These are phyloP conservation scores for Hetaerina americana DNA, from an alignment of 1,140 invertebrate genomes.

Conservation along the genomic window DNA sequence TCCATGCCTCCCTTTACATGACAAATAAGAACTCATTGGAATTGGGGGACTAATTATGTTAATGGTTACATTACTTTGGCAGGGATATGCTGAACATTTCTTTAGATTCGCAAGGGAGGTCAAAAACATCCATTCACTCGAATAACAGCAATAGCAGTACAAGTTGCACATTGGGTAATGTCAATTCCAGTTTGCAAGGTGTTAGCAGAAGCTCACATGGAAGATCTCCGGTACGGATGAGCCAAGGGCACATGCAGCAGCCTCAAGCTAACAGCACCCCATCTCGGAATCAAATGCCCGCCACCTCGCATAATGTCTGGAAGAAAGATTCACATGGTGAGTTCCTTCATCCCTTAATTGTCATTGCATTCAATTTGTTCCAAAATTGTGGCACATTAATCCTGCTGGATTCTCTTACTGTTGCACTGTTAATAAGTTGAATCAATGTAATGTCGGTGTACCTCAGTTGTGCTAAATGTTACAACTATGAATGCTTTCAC, in stretches of 20 bases:
- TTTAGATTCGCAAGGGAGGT: slow-evolving; percentile 1
- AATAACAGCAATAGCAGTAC: background rate
- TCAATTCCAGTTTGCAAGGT: background rate
- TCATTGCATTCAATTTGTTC: too few species aligned
- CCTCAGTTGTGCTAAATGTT: too few species aligned
- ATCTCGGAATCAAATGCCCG: background rate
- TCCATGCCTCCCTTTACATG: too few species aligned
- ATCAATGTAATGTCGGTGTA: too few species aligned
- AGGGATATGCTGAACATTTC: slow-evolving; percentile 10
- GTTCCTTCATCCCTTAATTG: too few species aligned
- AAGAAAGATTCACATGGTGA: slow-evolving; percentile 6
- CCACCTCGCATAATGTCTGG: slow-evolving; percentile 9
- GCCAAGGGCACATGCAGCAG: background rate
- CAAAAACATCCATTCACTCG: background rate
- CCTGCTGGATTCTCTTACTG: too few species aligned
- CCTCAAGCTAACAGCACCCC: background rate
- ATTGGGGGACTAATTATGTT: too few species aligned
- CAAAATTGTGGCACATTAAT: too few species aligned
- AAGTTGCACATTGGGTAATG: background rate
- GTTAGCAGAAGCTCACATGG: background rate
- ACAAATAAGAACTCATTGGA: too few species aligned
- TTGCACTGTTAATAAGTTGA: too few species aligned
- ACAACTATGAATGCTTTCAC: too few species aligned
- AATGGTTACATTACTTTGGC: background rate
- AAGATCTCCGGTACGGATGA: background rate